Evolutionary conservation across 2,888 invertebrate genomes (phyloP), one percentile per base, ranked within the genome.

Genomic region (Cheilosia grossa): DNA sequence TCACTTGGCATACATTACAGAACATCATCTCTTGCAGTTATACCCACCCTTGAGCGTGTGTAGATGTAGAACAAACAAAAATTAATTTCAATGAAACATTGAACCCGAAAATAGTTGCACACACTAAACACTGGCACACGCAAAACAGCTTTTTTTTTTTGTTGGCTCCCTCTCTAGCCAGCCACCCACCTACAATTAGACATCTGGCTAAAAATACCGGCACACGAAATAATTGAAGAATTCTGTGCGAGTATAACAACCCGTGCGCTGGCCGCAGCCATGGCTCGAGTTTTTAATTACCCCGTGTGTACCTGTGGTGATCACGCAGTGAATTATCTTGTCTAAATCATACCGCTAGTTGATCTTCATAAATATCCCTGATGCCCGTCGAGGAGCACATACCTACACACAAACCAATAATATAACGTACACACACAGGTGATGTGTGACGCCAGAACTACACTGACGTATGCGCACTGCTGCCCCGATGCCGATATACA

Each of bases 181-280:
- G 59, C 82, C 66, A 82, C 82, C 66, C 61, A 78, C 53, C 78
- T 78, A 64, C 78, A 78, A 82, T 82, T 82, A 82, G 78, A 61
- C 61, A 78, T 82, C 59, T 69, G n/a, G 64, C 80, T 82, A 86
- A 86, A 81, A 86, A 87, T 87, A 87, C 49, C 51, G 77, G 79
- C 79, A 73, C 86, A 82, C 86, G 87, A 87, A 80, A 87, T 78
- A 82, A 74, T 80, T 80, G 73, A 82, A 70, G 86, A 87, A 87
- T 86, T 77, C 56, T 72, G 51, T 70, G 21, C 2, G 21, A 21
- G 21, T 21, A 21, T 44, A 44, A 74, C 64, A 27, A 27, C 27
- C 6, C 27, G 49, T 47, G 49, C 59, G 69, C 58, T 56, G 56
- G 70, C 64, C n/a, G n/a, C n/a, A n/a, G n/a, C n/a, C n/a, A n/a